Base-by-base conservation (phyloP, 2,888 invertebrate genomes). In the Hylaea fasciaria region DNA sequence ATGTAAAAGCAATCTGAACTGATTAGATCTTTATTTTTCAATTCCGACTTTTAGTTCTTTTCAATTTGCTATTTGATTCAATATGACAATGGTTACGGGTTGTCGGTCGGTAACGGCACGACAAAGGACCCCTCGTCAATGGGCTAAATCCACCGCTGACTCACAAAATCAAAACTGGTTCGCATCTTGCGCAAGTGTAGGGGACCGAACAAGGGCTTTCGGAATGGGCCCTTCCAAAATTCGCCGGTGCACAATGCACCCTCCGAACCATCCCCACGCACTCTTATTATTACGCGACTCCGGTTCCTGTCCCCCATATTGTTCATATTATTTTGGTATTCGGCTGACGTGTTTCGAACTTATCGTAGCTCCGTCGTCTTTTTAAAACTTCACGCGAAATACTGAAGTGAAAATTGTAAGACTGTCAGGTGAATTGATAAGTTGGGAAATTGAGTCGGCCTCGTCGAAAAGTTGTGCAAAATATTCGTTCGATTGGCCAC, bases 231-330 rank as follows among this genome's bases (percentile, higher is more conserved):
- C 91, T 91, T 89, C 91, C 90, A 83, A 92, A 92, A 83, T 91
- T 91, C 84, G 89, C 85, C 90, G 90, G 87, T 91, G 91, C 90
- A 92, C 92, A 91, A 91, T 91, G 91, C 92, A 91, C 91, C 91
- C 91, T 91, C 82, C 88, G 85, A 86, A 86, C 86, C 90, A 91
- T 91, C 91, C 91, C 91, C 91, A 91, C 92, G 89, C 91, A 86
- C 88, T 89, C 87, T 89, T 91, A 91, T 92, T 92, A 90, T 91
- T 91, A 91, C 91, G 80, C 86, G 86, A 82, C 86, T 90, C 86
- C 86, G 83, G 87, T 83, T 89, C 81, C 83, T 89, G 87, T 87
- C 89, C 91, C 69, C 91, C 86, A 91, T 90, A 91, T 90, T 91
- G 91, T 90, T 88, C 89, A 88, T 89, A 80, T 89, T 86, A 89